Conservation (phyloP, 2,888 invertebrate species). For the Stenurella melanura region DNA sequence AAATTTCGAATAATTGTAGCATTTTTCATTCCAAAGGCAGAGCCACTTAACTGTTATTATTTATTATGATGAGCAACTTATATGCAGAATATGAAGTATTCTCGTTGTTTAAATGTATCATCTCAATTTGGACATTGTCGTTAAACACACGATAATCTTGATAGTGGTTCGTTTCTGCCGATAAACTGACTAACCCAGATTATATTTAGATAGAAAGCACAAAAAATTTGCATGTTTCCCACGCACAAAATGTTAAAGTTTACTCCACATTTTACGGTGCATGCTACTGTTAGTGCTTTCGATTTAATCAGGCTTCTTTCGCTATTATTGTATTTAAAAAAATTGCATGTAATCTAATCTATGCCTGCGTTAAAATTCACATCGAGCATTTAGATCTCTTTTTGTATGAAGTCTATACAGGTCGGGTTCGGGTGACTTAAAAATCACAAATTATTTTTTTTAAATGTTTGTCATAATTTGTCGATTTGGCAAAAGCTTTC, state of each 20-base stretch:
- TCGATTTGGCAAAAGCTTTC: too few species aligned
- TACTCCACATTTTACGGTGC: slow-evolving; percentile 34
- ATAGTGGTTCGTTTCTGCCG: slow-evolving; percentile 58
- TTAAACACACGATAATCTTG: slow-evolving; percentile 62
- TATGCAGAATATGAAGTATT: slow-evolving; percentile 45
- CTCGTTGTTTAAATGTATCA: slow-evolving; percentile 51
- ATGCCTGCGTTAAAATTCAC: neutral
- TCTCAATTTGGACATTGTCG: slow-evolving; percentile 60
- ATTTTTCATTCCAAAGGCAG: slow-evolving; percentile 26
- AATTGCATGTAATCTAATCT: slow-evolving; percentile 24
- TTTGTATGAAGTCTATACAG: neutral
- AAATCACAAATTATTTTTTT: too few species aligned
- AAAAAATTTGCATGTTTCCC: slow-evolving; percentile 67
- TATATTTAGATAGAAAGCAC: slow-evolving; percentile 65
- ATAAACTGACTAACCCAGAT: slow-evolving; percentile 66
- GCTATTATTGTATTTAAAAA: slow-evolving; percentile 9
- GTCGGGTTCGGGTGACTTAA: too few species aligned
- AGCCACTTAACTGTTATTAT: slow-evolving; percentile 39
- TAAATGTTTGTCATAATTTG: too few species aligned
- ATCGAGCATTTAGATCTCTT: neutral
- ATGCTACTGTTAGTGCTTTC: slow-evolving; percentile 28
- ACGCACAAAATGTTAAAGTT: slow-evolving; percentile 53
- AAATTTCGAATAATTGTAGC: slow-evolving; percentile 34
- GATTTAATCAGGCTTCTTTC: slow-evolving; percentile 32
- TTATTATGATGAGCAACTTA: slow-evolving; percentile 46